Base-by-base conservation (phyloP, 2,113 vertebrate genomes). In the Canis aureus region DNA sequence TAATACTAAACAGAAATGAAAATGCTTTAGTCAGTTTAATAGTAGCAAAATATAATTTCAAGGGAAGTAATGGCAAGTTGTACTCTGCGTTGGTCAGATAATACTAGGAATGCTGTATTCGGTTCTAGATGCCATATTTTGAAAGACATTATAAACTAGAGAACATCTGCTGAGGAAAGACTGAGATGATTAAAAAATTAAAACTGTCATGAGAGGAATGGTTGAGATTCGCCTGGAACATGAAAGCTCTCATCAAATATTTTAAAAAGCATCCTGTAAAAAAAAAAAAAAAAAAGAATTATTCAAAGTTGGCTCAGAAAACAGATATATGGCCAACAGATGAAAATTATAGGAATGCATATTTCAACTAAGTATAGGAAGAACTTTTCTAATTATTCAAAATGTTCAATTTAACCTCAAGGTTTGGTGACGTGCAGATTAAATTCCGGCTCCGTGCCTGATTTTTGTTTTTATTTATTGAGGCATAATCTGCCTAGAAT, bases 1-100 rank as follows among this genome's bases (percentile, higher is more conserved):
- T n/a, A 87, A 73, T 83, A 69, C 9, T 88, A 60, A 92, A 60
- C 32, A 92, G 10, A 94, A 96, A 84, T 80, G 59, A 49, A 71
- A 23, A 60, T 91, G 4, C 91, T 88, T 84, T 83, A 82, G 32
- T 57, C 32, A 84, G 53, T 82, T 78, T 38, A 69, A 60, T 80
- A 91, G n/a, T 25, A 81, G 69, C 38, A 85, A 96, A 82, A 73
- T 84, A 80, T n/a, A 43, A 91, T 92, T 92, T 81, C 66, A 92
- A 84, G 51, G 25, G 57, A 73, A 80, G 22, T 66, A 16, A 94
- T 84, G 49, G 76, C 57, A 82, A 94, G 32, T 27, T 38, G 4
- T 79, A 38, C 25, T 60, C 8, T 83, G 29, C 55, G 55, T 22
- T 83, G 66, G 67, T 29, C 53, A 91, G 49, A 64, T 73, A 74